Percentiles rank a stretch among this genome's conserved stretches.
phyloP scores from a whole-genome alignment of 2,797 vertebrate species.

The Peromyscus aztecus region DNA sequence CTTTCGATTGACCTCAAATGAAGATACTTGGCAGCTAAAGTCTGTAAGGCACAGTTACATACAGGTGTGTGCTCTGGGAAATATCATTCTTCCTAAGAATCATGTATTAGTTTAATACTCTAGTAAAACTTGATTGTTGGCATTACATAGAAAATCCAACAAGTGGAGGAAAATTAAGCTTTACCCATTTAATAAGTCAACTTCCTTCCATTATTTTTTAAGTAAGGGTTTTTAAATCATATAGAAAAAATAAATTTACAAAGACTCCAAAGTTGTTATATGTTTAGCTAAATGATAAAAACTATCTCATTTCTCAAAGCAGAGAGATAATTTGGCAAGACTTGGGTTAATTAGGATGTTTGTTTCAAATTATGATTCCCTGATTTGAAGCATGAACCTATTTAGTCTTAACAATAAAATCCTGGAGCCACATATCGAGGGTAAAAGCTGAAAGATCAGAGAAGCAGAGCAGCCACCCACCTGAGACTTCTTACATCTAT shows the following conservation, averaged over 20 bases:
- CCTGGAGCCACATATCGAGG: too few species aligned
- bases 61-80: not conserved
- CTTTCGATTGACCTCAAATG: conserved; percentile 2
- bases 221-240: not conserved
- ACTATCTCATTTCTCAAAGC: not conserved
- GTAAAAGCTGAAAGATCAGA: too few species aligned
- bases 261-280: not conserved
- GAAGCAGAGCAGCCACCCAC: too few species aligned
- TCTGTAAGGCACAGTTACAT: conserved; percentile 64
- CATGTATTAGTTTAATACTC: not conserved
- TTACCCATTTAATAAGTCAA: not conserved
- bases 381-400: too few species aligned
- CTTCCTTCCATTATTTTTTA: not conserved
- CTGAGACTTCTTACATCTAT: too few species aligned
- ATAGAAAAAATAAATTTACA: not conserved
- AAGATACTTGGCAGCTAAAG: not conserved
- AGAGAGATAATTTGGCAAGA: not conserved
- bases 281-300: not conserved
- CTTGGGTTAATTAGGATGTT: not conserved
- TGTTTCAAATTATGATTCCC: not conserved
- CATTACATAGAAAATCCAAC: not conserved
- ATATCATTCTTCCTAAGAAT: not conserved
- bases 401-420: too few species aligned
- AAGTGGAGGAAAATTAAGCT: not conserved
- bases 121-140: not conserved